A percentile compares a stretch with the other conserved stretches of the same genome.
Conservation (phyloP, 35 echinoderm and acorn worm species). For the Eucidaris tribuloides region DNA sequence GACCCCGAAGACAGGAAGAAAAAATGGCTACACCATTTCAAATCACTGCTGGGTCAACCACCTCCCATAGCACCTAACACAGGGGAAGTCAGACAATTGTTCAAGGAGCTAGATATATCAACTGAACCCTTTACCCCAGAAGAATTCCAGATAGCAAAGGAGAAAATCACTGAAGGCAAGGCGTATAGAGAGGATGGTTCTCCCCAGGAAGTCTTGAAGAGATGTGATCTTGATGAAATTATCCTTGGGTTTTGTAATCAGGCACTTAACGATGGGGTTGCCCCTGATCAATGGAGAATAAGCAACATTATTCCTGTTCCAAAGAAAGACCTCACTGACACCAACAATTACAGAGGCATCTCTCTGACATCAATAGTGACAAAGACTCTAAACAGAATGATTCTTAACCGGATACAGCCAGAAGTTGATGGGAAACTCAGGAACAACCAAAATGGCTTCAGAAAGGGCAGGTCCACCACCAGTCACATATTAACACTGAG, state of each 20-base stretch:
- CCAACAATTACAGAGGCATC: not conserved
- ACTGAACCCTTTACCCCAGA: not conserved
- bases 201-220: too few relatives aligned
- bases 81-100: not conserved
- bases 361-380: not conserved
- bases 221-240: too few relatives aligned
- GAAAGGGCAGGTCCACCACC: not conserved
- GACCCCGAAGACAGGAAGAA: not conserved
- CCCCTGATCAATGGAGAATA: not conserved
- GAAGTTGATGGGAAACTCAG: too few relatives aligned
- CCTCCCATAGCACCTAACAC: not conserved
- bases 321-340: slow-evolving; percentile 13
- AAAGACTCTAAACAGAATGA: slow-evolving; percentile 7
- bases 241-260: not conserved
- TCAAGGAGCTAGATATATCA: not conserved
- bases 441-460: not conserved
- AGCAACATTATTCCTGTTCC: not conserved
- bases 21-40: not conserved
- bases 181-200: not conserved
- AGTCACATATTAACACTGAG: not conserved
- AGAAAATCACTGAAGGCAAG: not conserved
- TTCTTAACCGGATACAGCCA: not conserved
- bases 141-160: not conserved
- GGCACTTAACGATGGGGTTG: not conserved
- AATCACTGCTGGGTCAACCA: not conserved